Conservation (phyloP, 2,888 invertebrate genomes). For the Drosophila limbata region DNA sequence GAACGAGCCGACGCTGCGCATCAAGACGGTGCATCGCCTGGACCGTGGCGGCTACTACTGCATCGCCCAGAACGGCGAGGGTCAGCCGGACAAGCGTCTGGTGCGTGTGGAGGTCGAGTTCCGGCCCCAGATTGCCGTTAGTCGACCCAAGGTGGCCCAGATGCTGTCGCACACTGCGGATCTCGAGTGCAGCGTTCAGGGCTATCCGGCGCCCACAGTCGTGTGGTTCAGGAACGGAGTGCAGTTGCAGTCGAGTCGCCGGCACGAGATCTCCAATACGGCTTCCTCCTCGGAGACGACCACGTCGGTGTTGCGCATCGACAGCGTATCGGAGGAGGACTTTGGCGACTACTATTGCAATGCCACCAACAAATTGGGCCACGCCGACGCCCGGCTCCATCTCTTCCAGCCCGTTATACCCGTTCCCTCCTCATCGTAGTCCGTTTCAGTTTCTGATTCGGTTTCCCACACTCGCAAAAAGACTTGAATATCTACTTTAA, state of each 20-base stretch:
- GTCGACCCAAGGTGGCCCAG: conserved; percentile 84
- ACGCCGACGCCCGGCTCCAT: conserved; percentile 83
- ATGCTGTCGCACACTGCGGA: conserved; percentile 79
- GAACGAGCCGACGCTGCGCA: conserved; percentile 79
- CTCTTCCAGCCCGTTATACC: conserved; percentile 83
- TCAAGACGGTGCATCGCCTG: conserved; percentile 80
- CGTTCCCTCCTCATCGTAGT: conserved; percentile 72
- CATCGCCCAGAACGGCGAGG: conserved; percentile 84
- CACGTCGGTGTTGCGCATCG: conserved; percentile 83
- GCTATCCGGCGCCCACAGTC: conserved; percentile 84
- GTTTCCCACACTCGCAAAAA: conserved; percentile 42
- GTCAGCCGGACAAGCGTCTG: conserved; percentile 81
- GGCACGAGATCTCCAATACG: conserved; percentile 82
- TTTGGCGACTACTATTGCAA: conserved; percentile 85
- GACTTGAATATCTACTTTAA: conserved; percentile 61
- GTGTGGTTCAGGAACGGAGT: conserved; percentile 83
- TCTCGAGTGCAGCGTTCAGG: conserved; percentile 84
- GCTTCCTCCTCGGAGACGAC: conserved; percentile 84
- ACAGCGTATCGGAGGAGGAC: conserved; percentile 78
- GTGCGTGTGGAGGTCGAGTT: conserved; percentile 84
- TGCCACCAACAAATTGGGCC: conserved; percentile 85
- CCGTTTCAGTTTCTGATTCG: not conserved
- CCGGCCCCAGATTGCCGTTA: conserved; percentile 82
- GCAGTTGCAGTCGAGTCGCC: conserved; percentile 78
- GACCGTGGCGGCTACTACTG: conserved; percentile 85